Base-by-base conservation (phyloP, 2,888 invertebrate genomes). In the Luperina nickerlii region DNA sequence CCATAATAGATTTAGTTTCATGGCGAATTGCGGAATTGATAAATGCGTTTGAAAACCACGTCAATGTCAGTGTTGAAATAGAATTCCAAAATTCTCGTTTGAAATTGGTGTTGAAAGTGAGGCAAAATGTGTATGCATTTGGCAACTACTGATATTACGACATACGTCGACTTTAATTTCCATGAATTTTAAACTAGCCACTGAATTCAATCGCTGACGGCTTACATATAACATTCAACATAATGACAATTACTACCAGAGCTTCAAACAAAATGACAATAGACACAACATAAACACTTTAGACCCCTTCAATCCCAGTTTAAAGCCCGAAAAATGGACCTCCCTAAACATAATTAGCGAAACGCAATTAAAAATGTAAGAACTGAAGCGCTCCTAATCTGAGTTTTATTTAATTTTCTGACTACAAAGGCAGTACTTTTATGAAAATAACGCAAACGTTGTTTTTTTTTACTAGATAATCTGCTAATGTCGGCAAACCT, bases 351-450 rank as follows among this genome's bases (percentile, higher is more conserved):
- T 77, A 90, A 90, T 90, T 88, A 90, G 87, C 69, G 66, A 84
- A 83, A 86, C 87, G 82, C 83, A 90, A 90, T 89, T 89, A 88
- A 90, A 90, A 86, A 86, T 83, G 81, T 83, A 89, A 89, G 88
- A 87, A 90, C 90, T 90, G 80, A 88, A 88, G 87, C 86, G 75
- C 83, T 78, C 82, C 82, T 89, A 89, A 89, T 89, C 89, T 89
- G 86, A 79, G 89, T 90, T 89, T 90, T 89, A 89, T 90, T 90
- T 90, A 89, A 89, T 88, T 89, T 90, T 81, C 83, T 86, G 86
- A 89, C 88, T 86, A 90, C 89, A 86, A 88, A 88, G 87, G 87
- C 90, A 83, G 84, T 84, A 78, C 79, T 85, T 84, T 81, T 76
- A 81, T 81, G 76, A 75, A 89, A 86, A 87, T 86, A 87, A 85